Conservation (phyloP, 2,113 vertebrate species). For the Tetraodon nigroviridis region DNA sequence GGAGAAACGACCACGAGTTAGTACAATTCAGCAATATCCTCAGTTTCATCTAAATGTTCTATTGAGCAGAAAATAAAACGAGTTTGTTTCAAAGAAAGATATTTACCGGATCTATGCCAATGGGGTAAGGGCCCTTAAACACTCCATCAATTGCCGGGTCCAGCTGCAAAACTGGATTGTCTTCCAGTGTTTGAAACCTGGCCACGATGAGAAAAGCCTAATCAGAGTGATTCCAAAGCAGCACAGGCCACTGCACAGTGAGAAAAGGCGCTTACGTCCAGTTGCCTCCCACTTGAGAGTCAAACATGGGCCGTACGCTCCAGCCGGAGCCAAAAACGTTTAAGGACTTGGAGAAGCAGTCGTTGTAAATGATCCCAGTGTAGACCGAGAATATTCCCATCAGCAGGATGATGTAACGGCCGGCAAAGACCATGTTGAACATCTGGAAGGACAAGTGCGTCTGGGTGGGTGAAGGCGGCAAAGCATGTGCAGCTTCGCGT, state of each 20-base stretch:
- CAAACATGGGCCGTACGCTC: conserved; percentile 93
- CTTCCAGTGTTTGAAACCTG: conserved; percentile 76
- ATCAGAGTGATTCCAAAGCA: neutral
- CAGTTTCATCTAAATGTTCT: too few species aligned
- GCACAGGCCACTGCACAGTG: neutral
- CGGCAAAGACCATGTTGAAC: conserved; percentile 91
- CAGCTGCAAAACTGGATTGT: conserved; percentile 80
- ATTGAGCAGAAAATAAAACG: neutral
- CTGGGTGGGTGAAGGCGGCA: too few species aligned
- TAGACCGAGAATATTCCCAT: conserved; percentile 98
- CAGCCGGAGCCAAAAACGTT: conserved; percentile 93
- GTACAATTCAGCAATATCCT: too few species aligned
- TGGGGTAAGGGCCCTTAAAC: conserved; percentile 88
- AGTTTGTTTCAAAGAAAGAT: neutral
- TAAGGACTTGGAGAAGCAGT: conserved; percentile 97
- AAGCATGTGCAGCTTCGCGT: neutral
- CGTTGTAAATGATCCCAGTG: conserved; percentile 97
- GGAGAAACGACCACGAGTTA: neutral
- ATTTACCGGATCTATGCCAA: conserved; percentile 95
- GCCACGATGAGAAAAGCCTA: neutral
- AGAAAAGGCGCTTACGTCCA: conserved; percentile 88
- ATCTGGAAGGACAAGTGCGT: conserved; percentile 71
- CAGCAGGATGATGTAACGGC: conserved; percentile 93
- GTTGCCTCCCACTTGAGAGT: conserved; percentile 64
- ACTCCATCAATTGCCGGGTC: conserved; percentile 84